These are phyloP conservation scores for Megalops atlanticus DNA, from an alignment of 2,113 vertebrate genomes.

Conservation along the genomic window DNA sequence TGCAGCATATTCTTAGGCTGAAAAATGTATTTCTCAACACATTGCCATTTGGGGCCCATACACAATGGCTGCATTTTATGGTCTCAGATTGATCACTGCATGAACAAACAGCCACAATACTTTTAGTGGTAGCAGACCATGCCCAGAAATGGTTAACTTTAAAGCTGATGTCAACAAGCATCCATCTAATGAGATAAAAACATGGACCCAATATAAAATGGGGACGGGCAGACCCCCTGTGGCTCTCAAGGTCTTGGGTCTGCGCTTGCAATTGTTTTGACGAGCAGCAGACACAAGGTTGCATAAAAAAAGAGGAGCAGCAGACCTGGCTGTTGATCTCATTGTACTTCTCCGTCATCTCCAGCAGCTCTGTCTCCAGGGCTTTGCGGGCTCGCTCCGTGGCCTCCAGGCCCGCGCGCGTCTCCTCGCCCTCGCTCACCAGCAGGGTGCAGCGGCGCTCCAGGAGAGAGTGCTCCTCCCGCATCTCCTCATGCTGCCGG, in stretches of 20 bases:
- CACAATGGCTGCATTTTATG: neutral
- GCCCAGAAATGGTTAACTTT: no score
- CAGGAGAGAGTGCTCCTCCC: constrained; percentile 64
- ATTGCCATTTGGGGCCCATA: neutral
- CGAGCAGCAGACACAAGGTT: neutral
- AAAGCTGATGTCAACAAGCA: neutral
- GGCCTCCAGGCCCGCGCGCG: constrained; percentile 54
- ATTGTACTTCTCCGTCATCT: constrained; percentile 64
- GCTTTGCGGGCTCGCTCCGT: constrained; percentile 65
- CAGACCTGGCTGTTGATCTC: constrained; percentile 74
- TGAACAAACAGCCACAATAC: no score
- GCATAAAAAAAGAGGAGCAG: neutral
- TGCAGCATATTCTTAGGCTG: no score
- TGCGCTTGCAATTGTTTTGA: neutral
- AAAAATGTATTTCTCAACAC: no score
- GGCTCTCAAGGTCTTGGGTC: neutral
- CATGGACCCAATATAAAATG: neutral
- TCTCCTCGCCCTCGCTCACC: constrained; percentile 61
- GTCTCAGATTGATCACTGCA: neutral
- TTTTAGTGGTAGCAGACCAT: no score
- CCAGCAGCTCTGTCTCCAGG: constrained; percentile 69
- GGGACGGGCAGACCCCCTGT: neutral
- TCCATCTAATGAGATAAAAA: neutral
- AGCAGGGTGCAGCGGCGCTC: constrained; percentile 70
- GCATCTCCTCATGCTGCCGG: constrained; percentile 59